Conservation (phyloP, 2,888 invertebrate genomes). For the Cosmia pyralina region DNA sequence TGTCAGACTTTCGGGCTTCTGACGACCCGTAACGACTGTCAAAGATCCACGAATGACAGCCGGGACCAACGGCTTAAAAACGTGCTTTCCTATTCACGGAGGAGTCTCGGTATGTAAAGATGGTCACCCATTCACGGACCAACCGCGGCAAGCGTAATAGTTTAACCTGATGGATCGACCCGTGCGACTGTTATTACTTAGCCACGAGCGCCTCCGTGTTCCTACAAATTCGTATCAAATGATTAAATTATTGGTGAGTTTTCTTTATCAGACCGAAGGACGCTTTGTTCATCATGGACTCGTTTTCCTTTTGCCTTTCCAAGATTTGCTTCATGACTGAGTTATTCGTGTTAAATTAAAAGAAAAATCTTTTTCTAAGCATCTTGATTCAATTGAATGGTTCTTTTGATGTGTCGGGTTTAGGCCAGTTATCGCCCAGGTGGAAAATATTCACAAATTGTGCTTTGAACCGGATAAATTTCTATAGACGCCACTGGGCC, state of each 20-base stretch:
- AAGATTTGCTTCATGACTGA: slow-evolving; percentile 3
- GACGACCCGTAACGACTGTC: too few relatives aligned
- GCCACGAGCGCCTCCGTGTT: too few relatives aligned
- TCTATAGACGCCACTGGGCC: slow-evolving; percentile 58
- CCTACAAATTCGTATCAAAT: background rate
- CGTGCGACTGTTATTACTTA: too few relatives aligned
- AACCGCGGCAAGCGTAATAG: too few relatives aligned
- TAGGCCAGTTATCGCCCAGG: slow-evolving; percentile 60
- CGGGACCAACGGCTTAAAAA: too few relatives aligned
- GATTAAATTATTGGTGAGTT: background rate
- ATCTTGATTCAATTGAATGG: slow-evolving; percentile 61
- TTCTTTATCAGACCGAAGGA: slow-evolving; percentile 13
- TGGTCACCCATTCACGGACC: too few relatives aligned
- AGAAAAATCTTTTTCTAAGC: slow-evolving; percentile 23
- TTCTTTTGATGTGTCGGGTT: slow-evolving; percentile 69
- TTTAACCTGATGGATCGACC: too few relatives aligned
- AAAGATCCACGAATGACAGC: too few relatives aligned
- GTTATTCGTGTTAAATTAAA: slow-evolving; percentile 14
- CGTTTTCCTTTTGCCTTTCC: slow-evolving; percentile 14
- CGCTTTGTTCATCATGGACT: slow-evolving; percentile 11
- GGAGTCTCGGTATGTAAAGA: too few relatives aligned
- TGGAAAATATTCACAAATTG: slow-evolving; percentile 72
- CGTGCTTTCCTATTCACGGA: too few relatives aligned
- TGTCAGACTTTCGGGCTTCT: too few relatives aligned
- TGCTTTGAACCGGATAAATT: slow-evolving; percentile 66